These are phyloP conservation scores for Junco hyemalis DNA, from an alignment of 2,113 vertebrate species.

Conservation along the genomic window DNA sequence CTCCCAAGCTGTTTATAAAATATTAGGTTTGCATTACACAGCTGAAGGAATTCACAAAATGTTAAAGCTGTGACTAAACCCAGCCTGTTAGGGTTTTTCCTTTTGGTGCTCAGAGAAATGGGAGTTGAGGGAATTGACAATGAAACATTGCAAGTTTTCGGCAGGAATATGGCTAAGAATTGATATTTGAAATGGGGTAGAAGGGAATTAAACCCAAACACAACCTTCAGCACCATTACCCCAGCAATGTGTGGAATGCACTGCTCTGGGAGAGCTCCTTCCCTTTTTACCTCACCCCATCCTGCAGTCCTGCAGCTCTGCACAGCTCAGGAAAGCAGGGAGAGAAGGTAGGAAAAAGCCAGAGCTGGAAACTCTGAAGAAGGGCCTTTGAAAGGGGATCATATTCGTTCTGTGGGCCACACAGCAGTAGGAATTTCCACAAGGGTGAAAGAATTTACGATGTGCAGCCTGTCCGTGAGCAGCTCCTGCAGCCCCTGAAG, in stretches of 20 bases:
- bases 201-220: constrained; percentile 19
- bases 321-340: constrained; percentile 11
- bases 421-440: constrained; percentile 67
- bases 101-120: constrained; percentile 15
- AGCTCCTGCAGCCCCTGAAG: constrained; percentile 29
- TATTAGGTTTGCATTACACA: constrained; percentile 12
- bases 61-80: constrained; percentile 8
- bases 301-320: background rate
- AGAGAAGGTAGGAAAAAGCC: constrained; percentile 53
- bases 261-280: background rate
- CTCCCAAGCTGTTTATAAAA: constrained; percentile 33
- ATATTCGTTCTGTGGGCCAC: constrained; percentile 54
- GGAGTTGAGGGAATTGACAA: background rate
- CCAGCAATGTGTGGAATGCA: background rate
- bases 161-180: background rate
- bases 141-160: background rate
- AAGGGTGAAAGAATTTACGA: constrained; percentile 65
- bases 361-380: constrained; percentile 61
- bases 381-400: constrained; percentile 61
- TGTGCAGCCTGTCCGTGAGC: background rate
- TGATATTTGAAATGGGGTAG: background rate
- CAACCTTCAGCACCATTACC: background rate
- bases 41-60: constrained; percentile 34
- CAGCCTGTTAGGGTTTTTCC: background rate
- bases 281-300: background rate